Evolutionary conservation across 1,140 invertebrate genomes (phyloP).

Genomic region (Medauroidea extradentata): DNA sequence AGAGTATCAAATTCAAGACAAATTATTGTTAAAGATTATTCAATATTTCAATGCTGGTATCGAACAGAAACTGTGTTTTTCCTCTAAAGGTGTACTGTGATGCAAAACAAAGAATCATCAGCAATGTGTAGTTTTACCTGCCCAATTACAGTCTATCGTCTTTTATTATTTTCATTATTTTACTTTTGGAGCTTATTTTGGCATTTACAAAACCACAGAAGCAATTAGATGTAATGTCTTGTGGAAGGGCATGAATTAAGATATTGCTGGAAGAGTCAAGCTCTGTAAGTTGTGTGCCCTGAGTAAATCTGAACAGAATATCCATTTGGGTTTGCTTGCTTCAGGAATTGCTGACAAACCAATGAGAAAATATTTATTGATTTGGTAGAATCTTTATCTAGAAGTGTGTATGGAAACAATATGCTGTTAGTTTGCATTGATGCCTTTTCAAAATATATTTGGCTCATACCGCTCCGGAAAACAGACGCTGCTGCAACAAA

Average conservation of each 20-base stretch:
- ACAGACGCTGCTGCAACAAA: not conserved
- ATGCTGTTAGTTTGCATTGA: not conserved
- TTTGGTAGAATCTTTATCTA: not conserved
- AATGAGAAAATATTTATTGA: not conserved
- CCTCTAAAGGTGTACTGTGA: not conserved
- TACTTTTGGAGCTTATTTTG: not conserved
- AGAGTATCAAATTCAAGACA: not conserved
- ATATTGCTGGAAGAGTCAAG: not conserved
- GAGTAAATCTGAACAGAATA: not conserved
- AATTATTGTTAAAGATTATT: not conserved
- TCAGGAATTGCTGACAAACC: not conserved
- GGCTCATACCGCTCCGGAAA: not conserved
- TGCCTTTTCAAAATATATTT: not conserved
- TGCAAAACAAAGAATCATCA: not conserved
- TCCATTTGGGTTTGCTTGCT: not conserved
- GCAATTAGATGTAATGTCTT: not conserved
- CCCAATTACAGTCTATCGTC: not conserved
- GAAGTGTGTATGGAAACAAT: not conserved
- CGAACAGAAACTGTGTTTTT: not conserved
- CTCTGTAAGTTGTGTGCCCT: not conserved
- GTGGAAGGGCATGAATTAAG: not conserved
- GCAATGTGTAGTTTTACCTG: not conserved
- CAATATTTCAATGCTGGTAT: not conserved
- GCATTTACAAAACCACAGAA: not conserved
- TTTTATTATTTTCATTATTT: not conserved